Conservation (phyloP, 2,888 invertebrate species). For the Tipula lateralis region DNA sequence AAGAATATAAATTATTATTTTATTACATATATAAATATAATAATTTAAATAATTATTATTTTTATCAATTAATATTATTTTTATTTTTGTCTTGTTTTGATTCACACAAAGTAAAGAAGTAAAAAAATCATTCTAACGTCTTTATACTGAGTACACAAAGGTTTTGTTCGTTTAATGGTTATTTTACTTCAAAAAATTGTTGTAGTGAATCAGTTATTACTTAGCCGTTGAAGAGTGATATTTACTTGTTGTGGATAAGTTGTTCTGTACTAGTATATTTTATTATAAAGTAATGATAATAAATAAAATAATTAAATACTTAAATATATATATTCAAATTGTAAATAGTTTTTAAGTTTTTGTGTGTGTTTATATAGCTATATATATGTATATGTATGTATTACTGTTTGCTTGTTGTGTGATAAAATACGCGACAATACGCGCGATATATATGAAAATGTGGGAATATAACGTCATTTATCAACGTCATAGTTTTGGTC, state of each 20-base stretch:
- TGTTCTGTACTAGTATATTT: not conserved
- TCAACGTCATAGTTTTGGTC: not conserved
- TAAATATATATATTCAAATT: not conserved
- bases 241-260: not conserved
- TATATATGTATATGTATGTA: not conserved
- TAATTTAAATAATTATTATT: not conserved
- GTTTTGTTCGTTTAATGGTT: not conserved
- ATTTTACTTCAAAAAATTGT: not conserved
- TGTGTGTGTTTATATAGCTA: not conserved
- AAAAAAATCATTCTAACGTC: not conserved
- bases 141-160: not conserved
- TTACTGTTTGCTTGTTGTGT: not conserved
- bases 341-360: too few species aligned
- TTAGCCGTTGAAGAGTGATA: not conserved
- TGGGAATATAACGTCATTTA: too few species aligned
- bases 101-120: not conserved
- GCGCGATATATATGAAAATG: too few species aligned
- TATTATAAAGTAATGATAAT: not conserved
- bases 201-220: not conserved
- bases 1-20: constrained; percentile 7
- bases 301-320: not conserved
- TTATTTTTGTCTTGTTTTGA: not conserved
- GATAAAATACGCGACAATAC: not conserved
- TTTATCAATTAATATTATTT: not conserved
- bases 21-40: too few species aligned